phyloP scores from a whole-genome alignment of 2,888 invertebrate genomes.

The Heliconius aoede region DNA sequence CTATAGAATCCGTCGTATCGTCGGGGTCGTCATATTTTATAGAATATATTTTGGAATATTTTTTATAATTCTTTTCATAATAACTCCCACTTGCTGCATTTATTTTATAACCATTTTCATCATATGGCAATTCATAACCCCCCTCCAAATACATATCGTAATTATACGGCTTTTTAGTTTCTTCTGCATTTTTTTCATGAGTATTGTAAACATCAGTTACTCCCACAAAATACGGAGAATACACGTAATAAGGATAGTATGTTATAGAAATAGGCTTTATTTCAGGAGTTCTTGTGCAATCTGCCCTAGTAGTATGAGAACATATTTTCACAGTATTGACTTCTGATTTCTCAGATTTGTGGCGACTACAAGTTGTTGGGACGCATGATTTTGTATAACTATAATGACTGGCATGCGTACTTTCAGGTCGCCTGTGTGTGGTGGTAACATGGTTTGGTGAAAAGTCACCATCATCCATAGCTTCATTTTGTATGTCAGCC shows the following conservation, averaged over 20 bases:
- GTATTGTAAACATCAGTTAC: slow-evolving; percentile 48
- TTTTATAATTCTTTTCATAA: slow-evolving; percentile 36
- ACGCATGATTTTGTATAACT: slow-evolving; percentile 54
- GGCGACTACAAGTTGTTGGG: slow-evolving; percentile 51
- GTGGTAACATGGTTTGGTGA: slow-evolving; percentile 20
- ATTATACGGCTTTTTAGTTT: slow-evolving; percentile 50
- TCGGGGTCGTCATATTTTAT: slow-evolving; percentile 38
- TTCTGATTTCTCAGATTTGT: slow-evolving; percentile 44
- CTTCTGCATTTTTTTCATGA: slow-evolving; percentile 56
- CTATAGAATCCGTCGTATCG: slow-evolving; percentile 1
- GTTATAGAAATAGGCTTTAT: slow-evolving; percentile 34
- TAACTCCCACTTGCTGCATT: slow-evolving; percentile 24
- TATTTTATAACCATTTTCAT: slow-evolving; percentile 42
- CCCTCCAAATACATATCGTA: slow-evolving; percentile 45
- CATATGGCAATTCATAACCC: slow-evolving; percentile 50
- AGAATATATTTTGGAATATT: slow-evolving; percentile 34
- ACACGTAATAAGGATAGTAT: slow-evolving; percentile 55
- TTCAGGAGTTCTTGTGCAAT: slow-evolving; percentile 51
- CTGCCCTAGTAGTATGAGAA: slow-evolving; percentile 46
- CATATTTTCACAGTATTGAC: slow-evolving; percentile 44
- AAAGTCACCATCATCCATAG: slow-evolving; percentile 68
- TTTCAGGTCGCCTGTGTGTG: slow-evolving; percentile 20
- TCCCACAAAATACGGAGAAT: slow-evolving; percentile 56
- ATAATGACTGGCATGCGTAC: slow-evolving; percentile 48
- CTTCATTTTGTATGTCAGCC: slow-evolving; percentile 55